Evolutionary conservation across 2,888 invertebrate species (phyloP), one percentile per base, ranked within the genome.

Genomic region (Augochlorella aurata): DNA sequence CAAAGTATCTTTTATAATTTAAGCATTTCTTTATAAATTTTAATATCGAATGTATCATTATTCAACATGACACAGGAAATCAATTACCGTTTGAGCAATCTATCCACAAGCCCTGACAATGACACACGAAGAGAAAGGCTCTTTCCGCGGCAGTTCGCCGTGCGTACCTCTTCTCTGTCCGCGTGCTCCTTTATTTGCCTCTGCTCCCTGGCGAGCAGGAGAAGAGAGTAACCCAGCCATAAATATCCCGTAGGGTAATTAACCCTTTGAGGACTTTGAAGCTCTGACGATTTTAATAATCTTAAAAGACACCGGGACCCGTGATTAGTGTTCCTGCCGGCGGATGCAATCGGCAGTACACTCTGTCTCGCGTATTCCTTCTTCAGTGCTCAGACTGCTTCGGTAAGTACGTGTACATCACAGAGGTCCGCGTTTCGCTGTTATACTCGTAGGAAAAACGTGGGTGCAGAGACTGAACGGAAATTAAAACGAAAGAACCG

Each of bases 201-300:
- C 82, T 84, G 82, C 85, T 89, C 85, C 85, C 88, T 82, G 85
- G 81, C 77, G 85, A 86, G 81, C 84, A 74, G 86, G 87, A 79
- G 84, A 89, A 81, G 79, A 82, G 86, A 83, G 78, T 89, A 89
- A 90, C 88, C 88, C 89, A 92, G 90, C 90, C 92, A 90, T 91
- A 90, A 92, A 91, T 92, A 91, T 90, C 89, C 91, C 88, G 92
- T 88, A 89, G 91, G 90, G 93, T 93, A 93, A 93, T 93, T 93
- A 93, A 93, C 93, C 93, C 93, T 93, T 93, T 93, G 93, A 92
- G 91, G 88, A 92, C 90, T 90, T 91, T 89, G 91, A 91, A 89
- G 92, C 92, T 91, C 90, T 91, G 92, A 91, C 87, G 90, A 92
- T 92, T 93, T 93, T 92, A 92, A 92, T 92, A 91, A 92, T 92